Evolutionary conservation across 1,140 invertebrate genomes (phyloP).

Genomic region (Brachionus paranguensis): DNA sequence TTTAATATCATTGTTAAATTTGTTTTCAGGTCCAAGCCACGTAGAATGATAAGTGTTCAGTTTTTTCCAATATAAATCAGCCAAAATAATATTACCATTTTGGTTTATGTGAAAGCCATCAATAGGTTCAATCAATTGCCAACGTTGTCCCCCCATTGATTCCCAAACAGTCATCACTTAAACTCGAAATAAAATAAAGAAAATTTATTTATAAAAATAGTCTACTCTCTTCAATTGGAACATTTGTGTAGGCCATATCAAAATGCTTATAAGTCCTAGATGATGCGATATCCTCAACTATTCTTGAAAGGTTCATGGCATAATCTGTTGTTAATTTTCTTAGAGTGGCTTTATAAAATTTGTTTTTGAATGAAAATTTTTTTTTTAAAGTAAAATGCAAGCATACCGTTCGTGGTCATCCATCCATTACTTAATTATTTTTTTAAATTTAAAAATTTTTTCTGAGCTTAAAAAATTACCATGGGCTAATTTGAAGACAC

Average conservation of each 20-base stretch:
- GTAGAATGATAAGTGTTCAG: slow-evolving; percentile 45
- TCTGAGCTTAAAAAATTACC: not conserved
- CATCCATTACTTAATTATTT: slow-evolving; percentile 47
- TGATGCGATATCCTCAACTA: slow-evolving; percentile 49
- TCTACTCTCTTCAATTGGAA: slow-evolving; percentile 53
- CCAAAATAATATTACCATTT: slow-evolving; percentile 46
- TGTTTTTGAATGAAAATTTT: not conserved
- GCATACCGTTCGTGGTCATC: slow-evolving; percentile 56
- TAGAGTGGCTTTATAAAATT: not conserved
- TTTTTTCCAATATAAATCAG: slow-evolving; percentile 51
- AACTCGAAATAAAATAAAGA: not conserved
- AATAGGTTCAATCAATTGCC: slow-evolving; percentile 57
- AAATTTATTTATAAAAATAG: not conserved
- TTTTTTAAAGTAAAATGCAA: slow-evolving; percentile 45
- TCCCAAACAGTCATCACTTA: slow-evolving; percentile 53
- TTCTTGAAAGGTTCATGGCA: slow-evolving; percentile 50
- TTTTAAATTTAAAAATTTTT: not conserved
- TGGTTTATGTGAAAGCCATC: slow-evolving; percentile 59
- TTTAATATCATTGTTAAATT: slow-evolving; percentile 46
- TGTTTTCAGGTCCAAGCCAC: slow-evolving; percentile 51
- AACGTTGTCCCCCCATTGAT: slow-evolving; percentile 48
- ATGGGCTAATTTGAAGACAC: slow-evolving; percentile 55
- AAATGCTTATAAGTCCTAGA: slow-evolving; percentile 51
- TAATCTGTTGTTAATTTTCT: slow-evolving; percentile 43
- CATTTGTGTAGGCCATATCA: slow-evolving; percentile 53